Percentiles rank a stretch among this genome's conserved stretches.
phyloP scores from a whole-genome alignment of 2,113 vertebrate species.

The Bettongia penicillata region DNA sequence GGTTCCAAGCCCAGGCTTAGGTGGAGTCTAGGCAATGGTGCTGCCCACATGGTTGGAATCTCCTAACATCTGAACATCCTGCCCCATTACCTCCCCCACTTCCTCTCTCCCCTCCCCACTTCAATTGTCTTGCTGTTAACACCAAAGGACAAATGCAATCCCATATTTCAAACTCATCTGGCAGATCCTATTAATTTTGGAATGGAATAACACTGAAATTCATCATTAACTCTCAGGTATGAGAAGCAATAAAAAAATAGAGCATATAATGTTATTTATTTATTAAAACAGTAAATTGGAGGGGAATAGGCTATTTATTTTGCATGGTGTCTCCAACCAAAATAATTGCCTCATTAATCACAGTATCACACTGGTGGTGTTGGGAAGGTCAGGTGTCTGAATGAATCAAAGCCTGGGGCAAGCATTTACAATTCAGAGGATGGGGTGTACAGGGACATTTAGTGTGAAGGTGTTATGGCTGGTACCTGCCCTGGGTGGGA shows the following conservation, averaged over 20 bases:
- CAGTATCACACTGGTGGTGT: constrained; percentile 74
- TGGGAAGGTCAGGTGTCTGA: constrained; percentile 76
- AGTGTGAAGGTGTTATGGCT: neutral
- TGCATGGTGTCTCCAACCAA: constrained; percentile 76
- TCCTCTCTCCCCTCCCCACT: neutral
- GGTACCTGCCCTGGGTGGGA: neutral
- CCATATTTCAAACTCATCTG: constrained; percentile 68
- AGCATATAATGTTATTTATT: constrained; percentile 64
- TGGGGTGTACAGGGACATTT: neutral
- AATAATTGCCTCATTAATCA: constrained; percentile 87
- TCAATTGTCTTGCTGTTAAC: constrained; percentile 61
- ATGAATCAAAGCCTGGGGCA: constrained; percentile 58
- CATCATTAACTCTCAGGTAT: constrained; percentile 78
- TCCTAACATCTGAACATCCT: neutral
- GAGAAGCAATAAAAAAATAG: constrained; percentile 74
- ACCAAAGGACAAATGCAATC: constrained; percentile 64
- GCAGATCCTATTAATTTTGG: constrained; percentile 76
- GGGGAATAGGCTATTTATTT: constrained; percentile 81
- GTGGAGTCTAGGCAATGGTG: neutral
- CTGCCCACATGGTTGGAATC: neutral
- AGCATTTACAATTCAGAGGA: neutral
- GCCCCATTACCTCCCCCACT: neutral
- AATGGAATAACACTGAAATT: constrained; percentile 76
- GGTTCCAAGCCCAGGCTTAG: rapidly evolving
- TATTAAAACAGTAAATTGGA: constrained; percentile 81